Evolutionary conservation across 2,888 invertebrate genomes (phyloP).

Genomic region (Cyclophora albipunctata): DNA sequence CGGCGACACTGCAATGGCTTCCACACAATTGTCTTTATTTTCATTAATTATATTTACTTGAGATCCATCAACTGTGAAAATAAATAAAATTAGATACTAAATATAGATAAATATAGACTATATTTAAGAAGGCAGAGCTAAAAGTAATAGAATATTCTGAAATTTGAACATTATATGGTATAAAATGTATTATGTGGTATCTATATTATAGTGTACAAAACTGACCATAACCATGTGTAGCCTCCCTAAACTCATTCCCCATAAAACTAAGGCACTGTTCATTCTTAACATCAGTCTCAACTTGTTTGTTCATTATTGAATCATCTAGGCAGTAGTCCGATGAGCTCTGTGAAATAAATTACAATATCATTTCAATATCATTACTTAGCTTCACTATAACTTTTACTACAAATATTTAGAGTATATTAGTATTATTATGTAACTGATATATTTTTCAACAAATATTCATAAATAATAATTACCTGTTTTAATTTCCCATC

Average conservation of each 20-base stretch:
- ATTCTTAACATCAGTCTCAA: constrained; percentile 18
- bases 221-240: constrained; percentile 43
- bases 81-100: not conserved
- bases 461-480: constrained; percentile 5
- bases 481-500: constrained; percentile 32
- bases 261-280: constrained; percentile 44
- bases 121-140: too few relatives aligned
- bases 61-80: constrained; percentile 33
- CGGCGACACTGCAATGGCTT: constrained; percentile 24
- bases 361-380: too few relatives aligned
- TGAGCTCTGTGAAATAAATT: too few relatives aligned
- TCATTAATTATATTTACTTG: constrained; percentile 18
- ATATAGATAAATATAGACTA: not conserved
- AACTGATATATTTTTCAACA: not conserved
- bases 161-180: too few relatives aligned
- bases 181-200: too few relatives aligned
- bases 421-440: not conserved
- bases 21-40: constrained; percentile 22
- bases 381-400: too few relatives aligned
- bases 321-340: constrained; percentile 1
- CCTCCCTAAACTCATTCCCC: constrained; percentile 32
- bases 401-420: too few relatives aligned
- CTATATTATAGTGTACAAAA: too few relatives aligned
- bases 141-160: too few relatives aligned
- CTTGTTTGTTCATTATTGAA: constrained; percentile 10